Conservation (phyloP, 1,140 invertebrate genomes). For the Anthonomus grandis region DNA sequence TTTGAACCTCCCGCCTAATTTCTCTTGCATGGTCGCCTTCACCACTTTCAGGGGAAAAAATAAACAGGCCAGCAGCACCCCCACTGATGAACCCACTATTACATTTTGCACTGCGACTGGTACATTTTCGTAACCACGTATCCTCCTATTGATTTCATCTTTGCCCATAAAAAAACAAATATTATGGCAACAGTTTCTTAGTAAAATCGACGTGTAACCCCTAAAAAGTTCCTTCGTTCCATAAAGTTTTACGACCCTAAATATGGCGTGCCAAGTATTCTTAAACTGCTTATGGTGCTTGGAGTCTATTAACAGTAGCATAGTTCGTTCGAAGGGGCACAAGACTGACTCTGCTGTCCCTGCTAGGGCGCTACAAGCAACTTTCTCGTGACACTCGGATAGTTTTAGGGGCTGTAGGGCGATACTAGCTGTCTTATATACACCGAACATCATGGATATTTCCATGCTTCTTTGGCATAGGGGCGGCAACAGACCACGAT, state of each 20-base stretch:
- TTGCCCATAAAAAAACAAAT: slow-evolving; percentile 10
- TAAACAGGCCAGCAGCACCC: neutral
- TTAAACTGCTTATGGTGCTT: slow-evolving; percentile 3
- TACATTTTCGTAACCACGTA: neutral
- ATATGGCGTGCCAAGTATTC: slow-evolving; percentile 3
- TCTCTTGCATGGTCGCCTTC: slow-evolving; percentile 1
- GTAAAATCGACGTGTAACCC: slow-evolving; percentile 6
- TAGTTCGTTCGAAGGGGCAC: slow-evolving; percentile 8
- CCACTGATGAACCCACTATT: neutral
- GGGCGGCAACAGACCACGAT: slow-evolving; percentile 4
- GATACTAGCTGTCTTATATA: slow-evolving; percentile 2
- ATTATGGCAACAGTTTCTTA: slow-evolving; percentile 2
- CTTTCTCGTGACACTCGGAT: slow-evolving; percentile 8
- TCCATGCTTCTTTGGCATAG: slow-evolving; percentile 9
- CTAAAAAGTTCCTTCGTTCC: slow-evolving; percentile 9
- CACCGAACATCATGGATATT: slow-evolving; percentile 16
- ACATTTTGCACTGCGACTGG: slow-evolving; percentile 4
- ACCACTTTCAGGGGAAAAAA: slow-evolving; percentile 17
- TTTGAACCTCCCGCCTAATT: slow-evolving; percentile 1
- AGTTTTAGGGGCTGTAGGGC: slow-evolving; percentile 1
- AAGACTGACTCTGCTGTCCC: slow-evolving; percentile 3
- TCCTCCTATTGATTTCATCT: neutral
- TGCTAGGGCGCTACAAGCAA: neutral
- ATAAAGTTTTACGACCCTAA: neutral
- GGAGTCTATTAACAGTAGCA: slow-evolving; percentile 4